phyloP scores from a whole-genome alignment of 2,797 vertebrate genomes.

The Darevskia mixta region DNA sequence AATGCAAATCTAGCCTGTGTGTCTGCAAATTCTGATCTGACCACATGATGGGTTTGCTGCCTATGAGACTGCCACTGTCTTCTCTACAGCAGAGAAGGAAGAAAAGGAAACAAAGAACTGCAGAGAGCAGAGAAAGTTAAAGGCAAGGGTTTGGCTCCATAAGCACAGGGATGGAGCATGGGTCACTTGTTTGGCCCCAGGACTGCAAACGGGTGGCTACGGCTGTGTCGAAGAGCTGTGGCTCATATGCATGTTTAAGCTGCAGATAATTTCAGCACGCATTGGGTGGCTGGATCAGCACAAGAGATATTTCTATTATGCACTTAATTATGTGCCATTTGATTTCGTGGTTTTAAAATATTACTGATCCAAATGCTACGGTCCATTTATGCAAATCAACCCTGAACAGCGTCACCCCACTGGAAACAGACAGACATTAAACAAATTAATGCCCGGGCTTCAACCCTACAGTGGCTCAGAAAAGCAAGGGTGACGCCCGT shows the following conservation, averaged over 20 bases:
- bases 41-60: neutral
- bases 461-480: neutral
- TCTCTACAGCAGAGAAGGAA: neutral
- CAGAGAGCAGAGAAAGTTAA: neutral
- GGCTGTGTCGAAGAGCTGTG: neutral
- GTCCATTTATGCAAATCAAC: neutral
- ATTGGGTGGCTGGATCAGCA: neutral
- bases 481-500: conserved; percentile 28
- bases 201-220: neutral
- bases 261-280: neutral
- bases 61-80: conserved; percentile 2
- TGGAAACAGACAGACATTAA: conserved; percentile 38
- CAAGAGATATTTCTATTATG: neutral
- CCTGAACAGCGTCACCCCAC: conserved; percentile 5
- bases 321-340: neutral
- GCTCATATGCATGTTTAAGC: neutral
- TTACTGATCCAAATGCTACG: neutral
- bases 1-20: conserved; percentile 9
- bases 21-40: neutral
- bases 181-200: neutral
- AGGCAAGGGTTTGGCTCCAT: neutral
- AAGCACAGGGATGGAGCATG: neutral
- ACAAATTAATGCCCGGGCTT: conserved; percentile 42
- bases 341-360: neutral
- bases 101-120: neutral